Evolutionary conservation across 2,113 vertebrate species (phyloP), one percentile per base, ranked within the genome.

Genomic region (Zapornia atra): DNA sequence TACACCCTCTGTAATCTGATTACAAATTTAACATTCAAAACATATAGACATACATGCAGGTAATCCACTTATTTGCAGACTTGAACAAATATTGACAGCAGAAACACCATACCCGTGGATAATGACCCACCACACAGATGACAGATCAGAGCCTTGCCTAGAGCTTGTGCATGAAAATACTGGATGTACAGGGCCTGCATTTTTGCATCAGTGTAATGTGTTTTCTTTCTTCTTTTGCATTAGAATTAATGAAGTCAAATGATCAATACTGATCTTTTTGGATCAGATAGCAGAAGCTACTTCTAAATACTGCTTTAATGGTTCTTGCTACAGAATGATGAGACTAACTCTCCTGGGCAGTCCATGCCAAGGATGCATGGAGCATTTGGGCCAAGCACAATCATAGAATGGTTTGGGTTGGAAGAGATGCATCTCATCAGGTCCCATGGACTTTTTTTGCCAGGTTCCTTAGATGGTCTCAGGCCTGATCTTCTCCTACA

Each of bases 71-170:
- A 89, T 88, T 93, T 93, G 63, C 69, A 81, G 68, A 86, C 75
- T 88, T 94, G n/a, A 91, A 40, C 79, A 96, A 95, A 95, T 89
- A 93, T 88, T 94, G 92, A 86, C 88, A 71, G 68, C 86, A 95
- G 82, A 56, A 96, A 91, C 64, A 86, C 46, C 77, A 63, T 84
- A 65, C 38, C 51, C 76, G 64, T 51, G 73, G 75, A 46, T 73
- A 79, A 86, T 85, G 56, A 86, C 46, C 65, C 76, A 92, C 86
- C 60, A 66, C 70, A 50, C 61, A 65, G 76, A 24, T 87, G 91
- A 84, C 53, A 92, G 65, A 77, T 75, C 57, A 72, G 44, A 90
- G 17, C 19, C 57, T 40, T 75, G 51, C 42, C 59, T 21, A 48
- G 25, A 93, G 22, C 31, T 71, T 56, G 25, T 33, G 15, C 11